Base-by-base conservation (phyloP, 2,888 invertebrate species). In the Oscheius sp. region DNA sequence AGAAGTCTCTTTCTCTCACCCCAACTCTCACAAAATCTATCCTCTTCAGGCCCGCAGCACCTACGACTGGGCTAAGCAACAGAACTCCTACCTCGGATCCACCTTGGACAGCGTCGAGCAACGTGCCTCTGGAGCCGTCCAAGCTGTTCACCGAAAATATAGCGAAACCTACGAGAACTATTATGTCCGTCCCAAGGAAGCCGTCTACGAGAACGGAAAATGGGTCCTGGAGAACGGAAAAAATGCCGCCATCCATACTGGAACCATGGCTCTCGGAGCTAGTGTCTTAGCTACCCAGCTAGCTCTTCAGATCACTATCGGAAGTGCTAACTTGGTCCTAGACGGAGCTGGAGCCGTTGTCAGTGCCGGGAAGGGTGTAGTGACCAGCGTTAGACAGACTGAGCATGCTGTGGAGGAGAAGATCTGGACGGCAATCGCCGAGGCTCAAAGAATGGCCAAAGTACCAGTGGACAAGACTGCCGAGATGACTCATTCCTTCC, bases 271-370 rank as follows among this genome's bases (percentile, higher is more conserved):
- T 21, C 76, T 83, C 60, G 83, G 83, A 32, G 76, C 81, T 11
- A 78, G 76, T 13, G 83, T 83, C 11, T 78, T 83, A 9, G 74
- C 78, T n/a, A 76, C 81, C 13, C 81, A 83, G 55, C 76, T 82
- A 57, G 77, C 76, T 2, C 71, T 82, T 63, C 75, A 80, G 3
- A 48, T 82, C 62, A 74, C 77, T 47, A 79, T 79, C 11, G 79
- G 77, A 13, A 77, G 80, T n/a, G 82, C 76, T n/a, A 70, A 76
- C 10, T n/a, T 79, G 11, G 74, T 79, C 10, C 68, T 82, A 35
- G 82, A 79, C 21, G 65, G 68, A 63, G 77, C 79, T 2, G 79
- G 75, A 33, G 68, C 70, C 1, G 73, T 75, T 0, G 73, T 77
- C 55, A 62, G 77, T 37, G 51, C 72, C 5, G 82, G 82, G 68